Evolutionary conservation across 2,888 invertebrate species (phyloP).

Genomic region (Pseudococcus longispinus): DNA sequence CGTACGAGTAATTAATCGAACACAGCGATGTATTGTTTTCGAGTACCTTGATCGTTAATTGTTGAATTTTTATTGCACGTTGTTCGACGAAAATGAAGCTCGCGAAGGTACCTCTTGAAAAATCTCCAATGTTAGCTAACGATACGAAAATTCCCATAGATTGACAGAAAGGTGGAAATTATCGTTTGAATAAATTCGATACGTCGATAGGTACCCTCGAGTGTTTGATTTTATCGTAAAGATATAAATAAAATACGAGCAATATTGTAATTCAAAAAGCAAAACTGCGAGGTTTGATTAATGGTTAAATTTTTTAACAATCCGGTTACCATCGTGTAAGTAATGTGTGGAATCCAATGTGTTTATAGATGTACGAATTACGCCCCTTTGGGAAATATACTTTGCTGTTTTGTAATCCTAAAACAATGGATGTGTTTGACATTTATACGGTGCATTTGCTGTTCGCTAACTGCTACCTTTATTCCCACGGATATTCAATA

Average conservation of each 20-base stretch:
- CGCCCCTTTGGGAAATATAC: constrained; percentile 13
- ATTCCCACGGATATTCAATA: background rate
- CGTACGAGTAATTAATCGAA: background rate
- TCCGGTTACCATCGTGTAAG: background rate
- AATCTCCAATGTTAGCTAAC: background rate
- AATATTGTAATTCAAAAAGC: background rate
- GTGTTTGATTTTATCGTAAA: background rate
- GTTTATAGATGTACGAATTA: background rate
- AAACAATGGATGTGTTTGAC: constrained; percentile 26
- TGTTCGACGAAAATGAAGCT: background rate
- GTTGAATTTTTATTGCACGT: background rate
- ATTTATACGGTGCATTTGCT: constrained; percentile 22
- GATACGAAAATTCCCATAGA: background rate
- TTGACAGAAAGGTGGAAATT: background rate
- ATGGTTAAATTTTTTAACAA: background rate
- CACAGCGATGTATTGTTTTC: background rate
- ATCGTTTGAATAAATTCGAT: too few relatives aligned
- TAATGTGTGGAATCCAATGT: background rate
- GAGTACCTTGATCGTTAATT: background rate
- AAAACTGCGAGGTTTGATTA: background rate
- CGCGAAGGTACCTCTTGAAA: background rate
- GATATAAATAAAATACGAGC: background rate
- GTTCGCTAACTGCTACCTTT: background rate
- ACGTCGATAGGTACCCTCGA: too few relatives aligned
- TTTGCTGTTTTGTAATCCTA: constrained; percentile 15